These are phyloP conservation scores for Protodeltote pygarga DNA, from an alignment of 2,888 invertebrate species.

Conservation along the genomic window DNA sequence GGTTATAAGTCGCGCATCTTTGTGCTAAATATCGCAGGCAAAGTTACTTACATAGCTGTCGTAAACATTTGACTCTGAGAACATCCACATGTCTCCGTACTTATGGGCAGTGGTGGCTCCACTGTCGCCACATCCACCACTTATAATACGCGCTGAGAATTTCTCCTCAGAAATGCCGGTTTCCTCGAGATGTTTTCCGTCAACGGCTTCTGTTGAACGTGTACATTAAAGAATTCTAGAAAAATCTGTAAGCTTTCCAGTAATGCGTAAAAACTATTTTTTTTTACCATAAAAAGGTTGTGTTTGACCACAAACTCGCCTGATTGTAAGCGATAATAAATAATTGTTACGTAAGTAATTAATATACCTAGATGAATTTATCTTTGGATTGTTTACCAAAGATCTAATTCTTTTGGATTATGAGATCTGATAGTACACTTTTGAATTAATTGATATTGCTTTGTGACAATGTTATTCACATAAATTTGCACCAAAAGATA, in stretches of 20 bases:
- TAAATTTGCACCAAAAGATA: no score
- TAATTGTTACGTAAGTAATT: no score
- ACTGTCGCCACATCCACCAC: slow-evolving; percentile 36
- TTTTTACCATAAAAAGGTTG: no score
- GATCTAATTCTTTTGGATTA: not conserved
- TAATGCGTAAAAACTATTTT: no score
- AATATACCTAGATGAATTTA: not conserved
- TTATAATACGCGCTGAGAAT: slow-evolving; percentile 53
- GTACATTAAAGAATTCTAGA: slow-evolving; percentile 20
- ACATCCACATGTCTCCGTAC: slow-evolving; percentile 30
- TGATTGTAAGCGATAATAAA: no score
- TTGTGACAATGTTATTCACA: slow-evolving; percentile 4
- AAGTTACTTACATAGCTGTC: slow-evolving; percentile 28
- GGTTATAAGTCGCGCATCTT: slow-evolving; percentile 31
- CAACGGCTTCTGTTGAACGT: slow-evolving; percentile 47
- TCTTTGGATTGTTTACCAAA: not conserved
- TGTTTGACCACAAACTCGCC: no score
- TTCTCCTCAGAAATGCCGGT: slow-evolving; percentile 60
- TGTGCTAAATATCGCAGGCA: slow-evolving; percentile 34
- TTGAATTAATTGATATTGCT: no score
- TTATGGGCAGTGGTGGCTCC: slow-evolving; percentile 43
- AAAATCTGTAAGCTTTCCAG: slow-evolving; percentile 10
- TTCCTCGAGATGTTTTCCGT: slow-evolving; percentile 55
- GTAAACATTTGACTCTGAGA: slow-evolving; percentile 39
- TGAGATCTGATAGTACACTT: no score